phyloP scores from a whole-genome alignment of 2,113 vertebrate species.

The Mastomys coucha region DNA sequence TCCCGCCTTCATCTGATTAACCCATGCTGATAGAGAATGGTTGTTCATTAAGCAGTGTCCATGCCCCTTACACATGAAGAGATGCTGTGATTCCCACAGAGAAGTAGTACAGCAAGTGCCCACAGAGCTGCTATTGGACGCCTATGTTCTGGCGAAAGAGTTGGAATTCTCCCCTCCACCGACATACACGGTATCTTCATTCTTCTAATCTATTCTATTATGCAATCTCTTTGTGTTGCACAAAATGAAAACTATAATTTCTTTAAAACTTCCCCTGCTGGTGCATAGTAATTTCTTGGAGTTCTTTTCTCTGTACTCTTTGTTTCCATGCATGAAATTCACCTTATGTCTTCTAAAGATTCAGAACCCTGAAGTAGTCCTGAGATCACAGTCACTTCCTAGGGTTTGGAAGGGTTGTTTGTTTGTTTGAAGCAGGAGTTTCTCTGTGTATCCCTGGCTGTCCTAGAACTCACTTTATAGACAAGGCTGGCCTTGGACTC shows the following conservation, averaged over 20 bases:
- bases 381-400: background rate
- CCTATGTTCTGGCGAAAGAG: background rate
- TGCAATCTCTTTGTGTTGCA: background rate
- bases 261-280: background rate
- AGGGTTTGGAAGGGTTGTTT: background rate
- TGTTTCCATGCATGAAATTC: background rate
- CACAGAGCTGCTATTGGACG: background rate
- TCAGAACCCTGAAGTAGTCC: background rate
- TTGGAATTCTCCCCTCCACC: background rate
- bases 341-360: background rate
- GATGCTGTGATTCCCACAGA: background rate
- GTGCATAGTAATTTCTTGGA: background rate
- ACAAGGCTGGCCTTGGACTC: background rate
- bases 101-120: background rate
- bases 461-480: background rate
- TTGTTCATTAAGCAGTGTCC: background rate
- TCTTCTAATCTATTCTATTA: constrained; percentile 4
- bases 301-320: background rate
- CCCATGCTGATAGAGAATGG: background rate
- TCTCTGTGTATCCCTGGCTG: background rate
- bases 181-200: background rate
- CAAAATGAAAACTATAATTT: background rate
- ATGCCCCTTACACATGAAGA: background rate
- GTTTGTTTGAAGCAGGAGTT: background rate
- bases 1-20: background rate